Base-by-base conservation (phyloP, 2,888 invertebrate species). In the Bombylius major region DNA sequence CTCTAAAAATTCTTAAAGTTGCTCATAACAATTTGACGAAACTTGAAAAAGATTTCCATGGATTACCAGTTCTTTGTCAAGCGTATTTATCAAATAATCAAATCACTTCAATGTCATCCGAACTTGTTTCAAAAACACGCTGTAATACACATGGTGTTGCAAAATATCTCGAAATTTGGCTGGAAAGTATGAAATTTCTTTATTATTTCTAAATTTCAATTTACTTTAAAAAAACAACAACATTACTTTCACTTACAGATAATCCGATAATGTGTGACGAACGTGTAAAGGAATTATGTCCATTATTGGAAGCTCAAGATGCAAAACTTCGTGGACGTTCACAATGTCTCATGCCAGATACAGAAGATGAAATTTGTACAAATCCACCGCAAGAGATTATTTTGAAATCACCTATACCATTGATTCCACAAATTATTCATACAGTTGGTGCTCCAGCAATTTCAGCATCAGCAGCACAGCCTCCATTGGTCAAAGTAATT, bases 231-330 rank as follows among this genome's bases (percentile, higher is more conserved):
- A n/a, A 12, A 46, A 4, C 3, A 4, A 23, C 12, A 31, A 47
- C 8, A 36, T 14, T 14, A 23, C n/a, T 23, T 39, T 46, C 42
- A 51, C 46, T 33, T 57, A 1, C 77, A 89, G 89, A 87, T 69
- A 89, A 89, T 74, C 89, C 89, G 52, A 85, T 89, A 57, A 74
- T 88, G 61, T 89, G 89, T 69, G 86, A 87, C 68, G 83, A 84
- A 55, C 62, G 66, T 1, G 72, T 87, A 56, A 83, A 82, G 61
- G 86, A 87, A 70, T 76, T 88, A 61, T 81, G 82, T 62, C 80
- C 82, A 1, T 78, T 82, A 56, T 78, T 89, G 75, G 83, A 85
- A 67, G 82, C 79, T 42, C 79, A 86, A 67, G 85, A 87, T 66
- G 85, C 87, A 4, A 82, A 85, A 58, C 78, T 89, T 52, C 82